These are phyloP conservation scores for Sturmia bella DNA, from an alignment of 2,888 invertebrate species.

Conservation along the genomic window DNA sequence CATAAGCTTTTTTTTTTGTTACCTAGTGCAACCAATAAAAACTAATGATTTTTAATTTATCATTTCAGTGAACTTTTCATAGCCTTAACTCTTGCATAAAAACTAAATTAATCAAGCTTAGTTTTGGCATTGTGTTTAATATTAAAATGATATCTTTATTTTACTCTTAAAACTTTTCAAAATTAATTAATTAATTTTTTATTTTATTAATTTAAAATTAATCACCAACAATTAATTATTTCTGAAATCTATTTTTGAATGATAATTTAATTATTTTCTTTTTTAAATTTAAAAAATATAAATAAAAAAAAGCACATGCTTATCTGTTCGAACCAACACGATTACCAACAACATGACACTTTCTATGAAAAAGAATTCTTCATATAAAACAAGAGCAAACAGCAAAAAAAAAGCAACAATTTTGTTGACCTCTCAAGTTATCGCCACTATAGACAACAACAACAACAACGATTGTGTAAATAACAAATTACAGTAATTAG, in stretches of 20 bases:
- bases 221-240: background rate
- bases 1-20: no score
- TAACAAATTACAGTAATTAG: constrained; percentile 63
- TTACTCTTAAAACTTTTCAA: no score
- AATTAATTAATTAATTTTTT: no score
- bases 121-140: no score
- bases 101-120: no score
- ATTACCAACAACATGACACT: background rate
- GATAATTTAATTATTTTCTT: background rate
- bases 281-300: background rate
- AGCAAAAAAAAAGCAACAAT: constrained; percentile 1
- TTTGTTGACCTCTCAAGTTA: constrained; percentile 45
- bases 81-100: no score
- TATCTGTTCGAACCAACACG: constrained; percentile 2
- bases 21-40: no score
- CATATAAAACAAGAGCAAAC: background rate
- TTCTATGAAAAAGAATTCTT: background rate
- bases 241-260: background rate
- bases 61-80: no score
- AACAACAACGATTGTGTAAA: constrained; percentile 49
- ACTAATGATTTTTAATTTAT: no score
- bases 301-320: background rate
- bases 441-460: constrained; percentile 28
- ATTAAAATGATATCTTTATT: no score
- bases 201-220: background rate